Base-by-base conservation (phyloP, 2,113 vertebrate species). In the Thymallus thymallus region DNA sequence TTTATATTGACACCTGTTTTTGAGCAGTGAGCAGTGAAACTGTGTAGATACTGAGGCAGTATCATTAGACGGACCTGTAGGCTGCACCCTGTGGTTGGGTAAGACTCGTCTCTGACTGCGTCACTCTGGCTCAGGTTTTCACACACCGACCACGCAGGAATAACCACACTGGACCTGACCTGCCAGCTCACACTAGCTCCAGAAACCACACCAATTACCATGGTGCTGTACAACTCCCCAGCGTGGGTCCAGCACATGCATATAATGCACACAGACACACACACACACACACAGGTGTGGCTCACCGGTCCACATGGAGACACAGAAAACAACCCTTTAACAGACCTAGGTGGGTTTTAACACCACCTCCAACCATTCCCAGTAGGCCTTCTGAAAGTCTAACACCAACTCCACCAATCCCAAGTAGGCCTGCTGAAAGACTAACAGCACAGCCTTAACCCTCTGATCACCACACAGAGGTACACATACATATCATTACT, bases 181-280 rank as follows among this genome's bases (percentile, higher is more conserved):
- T 22, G 9, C 41, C n/a, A 62, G 20, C 35, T 72, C 69, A 64
- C 24, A 26, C 62, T 26, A 75, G 35, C 48, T 69, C 16, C 30
- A 73, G 48, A 77, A 46, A 69, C 58, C 48, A 73, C 35, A 68
- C 22, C 76, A 72, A 30, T 68, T 30, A 73, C 30, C 56, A 45
- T 26, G 64, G 20, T 45, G 65, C 55, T 65, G 61, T 41, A 75
- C n/a, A 13, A 29, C 7, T 64, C 12, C 14, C 62, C 24, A 64
- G 23, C 5, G 32, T 68, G 66, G n/a, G 71, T 67, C 55, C 62
- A 24, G 71, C 62, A 55, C 48, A 18, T 5, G 6, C 48, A 18
- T 16, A 55, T 1, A 55, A 45, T 4, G 4, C 41, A 46, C 45
- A 46, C 45, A 46, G 10, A 46, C 45, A 46, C 45, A 46, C 45